Base-by-base conservation (phyloP, 2,888 invertebrate genomes). In the Aporophyla lueneburgensis region DNA sequence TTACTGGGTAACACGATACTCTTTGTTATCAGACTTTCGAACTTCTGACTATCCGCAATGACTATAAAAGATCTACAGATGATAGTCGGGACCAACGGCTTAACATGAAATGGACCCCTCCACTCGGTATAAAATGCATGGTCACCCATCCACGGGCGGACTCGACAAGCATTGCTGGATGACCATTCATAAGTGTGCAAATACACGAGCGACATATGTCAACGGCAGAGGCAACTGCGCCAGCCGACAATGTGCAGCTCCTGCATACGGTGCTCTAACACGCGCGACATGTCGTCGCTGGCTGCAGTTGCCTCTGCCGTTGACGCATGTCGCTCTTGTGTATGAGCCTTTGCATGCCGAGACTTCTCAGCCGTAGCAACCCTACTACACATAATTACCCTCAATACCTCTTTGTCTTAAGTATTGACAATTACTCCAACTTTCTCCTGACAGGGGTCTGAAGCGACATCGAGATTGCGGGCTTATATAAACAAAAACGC, bases 351-450 rank as follows among this genome's bases (percentile, higher is more conserved):
- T 49, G 27, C 7, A 46, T 5, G 24, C 46, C 24, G 12, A 46
- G 1, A 19, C 12, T 27, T 12, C 27, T 21, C 27, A 49, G 7
- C 7, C 14, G 54, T 75, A 63, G 40, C 85, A 83, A 46, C 86
- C 86, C 86, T 85, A 73, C 5, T 10, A 27, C 19, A 63, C 51
- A 71, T 75, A 83, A 80, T 80, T 79, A 83, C 79, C 70, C 78
- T 62, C 68, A 69, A 80, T 80, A 80, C 73, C 83, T 80, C 81
- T 76, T 83, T 83, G 85, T 81, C 78, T 81, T 77, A 46, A 71
- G 70, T 83, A 82, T 81, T 69, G 71, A 71, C 76, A 77, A 78
- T 79, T 69, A 74, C 73, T 75, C 61, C 69, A 86, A 84, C 78
- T 75, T 80, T 74, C 62, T 27, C 69, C 27, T 86, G 85, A 85